These are phyloP conservation scores for Chesias legatella DNA, from an alignment of 2,888 invertebrate species.

Conservation along the genomic window DNA sequence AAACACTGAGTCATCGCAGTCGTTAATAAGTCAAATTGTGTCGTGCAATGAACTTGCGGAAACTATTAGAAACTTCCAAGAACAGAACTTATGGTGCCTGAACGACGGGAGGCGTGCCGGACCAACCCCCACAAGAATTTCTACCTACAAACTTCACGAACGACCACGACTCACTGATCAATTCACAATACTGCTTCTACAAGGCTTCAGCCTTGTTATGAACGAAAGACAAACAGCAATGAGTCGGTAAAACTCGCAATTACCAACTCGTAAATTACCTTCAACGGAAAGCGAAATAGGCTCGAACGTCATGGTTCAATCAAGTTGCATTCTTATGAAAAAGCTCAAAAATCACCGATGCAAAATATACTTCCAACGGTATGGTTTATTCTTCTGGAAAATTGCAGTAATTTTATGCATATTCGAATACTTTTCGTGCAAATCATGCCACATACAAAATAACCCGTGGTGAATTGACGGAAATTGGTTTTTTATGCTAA, in stretches of 20 bases:
- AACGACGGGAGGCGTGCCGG: constrained; percentile 56
- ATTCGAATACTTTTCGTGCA: constrained; percentile 4
- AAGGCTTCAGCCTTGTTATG: background rate
- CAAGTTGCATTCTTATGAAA: constrained; percentile 36
- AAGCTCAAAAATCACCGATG: constrained; percentile 26
- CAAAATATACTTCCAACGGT: constrained; percentile 6
- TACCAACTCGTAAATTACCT: too few relatives aligned
- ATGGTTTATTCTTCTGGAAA: background rate
- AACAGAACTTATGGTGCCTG: constrained; percentile 56
- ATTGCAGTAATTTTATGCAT: constrained; percentile 4
- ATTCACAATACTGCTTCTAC: constrained; percentile 27
- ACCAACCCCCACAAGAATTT: constrained; percentile 34
- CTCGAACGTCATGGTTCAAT: constrained; percentile 36
- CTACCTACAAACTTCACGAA: constrained; percentile 23
- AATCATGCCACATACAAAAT: constrained; percentile 3
- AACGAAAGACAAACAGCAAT: constrained; percentile 8
- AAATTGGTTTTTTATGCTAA: background rate
- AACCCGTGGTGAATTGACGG: constrained; percentile 1
- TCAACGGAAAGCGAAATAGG: constrained; percentile 1
- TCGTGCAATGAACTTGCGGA: constrained; percentile 53
- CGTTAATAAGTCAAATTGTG: constrained; percentile 43
- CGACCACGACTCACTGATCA: constrained; percentile 18
- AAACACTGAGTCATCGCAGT: constrained; percentile 22
- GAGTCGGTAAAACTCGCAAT: background rate
- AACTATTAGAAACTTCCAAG: constrained; percentile 64